phyloP scores from a whole-genome alignment of 2,113 vertebrate species.

The Pyxicephalus adspersus region DNA sequence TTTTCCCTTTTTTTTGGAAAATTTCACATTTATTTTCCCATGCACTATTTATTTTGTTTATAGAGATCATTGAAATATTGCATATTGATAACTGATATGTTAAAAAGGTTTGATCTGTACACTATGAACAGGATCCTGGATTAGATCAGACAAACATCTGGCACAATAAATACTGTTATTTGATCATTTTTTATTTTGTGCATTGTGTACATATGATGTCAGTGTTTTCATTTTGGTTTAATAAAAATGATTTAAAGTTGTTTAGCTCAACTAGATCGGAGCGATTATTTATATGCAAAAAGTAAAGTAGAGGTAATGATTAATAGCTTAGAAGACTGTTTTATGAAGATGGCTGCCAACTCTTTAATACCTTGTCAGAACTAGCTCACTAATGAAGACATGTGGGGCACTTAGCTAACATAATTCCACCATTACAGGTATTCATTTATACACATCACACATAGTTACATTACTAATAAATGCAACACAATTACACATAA shows the following conservation, averaged over 20 bases:
- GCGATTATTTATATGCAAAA: background rate
- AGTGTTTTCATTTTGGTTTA: slow-evolving; percentile 6
- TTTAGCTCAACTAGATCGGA: slow-evolving; percentile 8
- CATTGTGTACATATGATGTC: no score
- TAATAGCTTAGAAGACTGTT: slow-evolving; percentile 13
- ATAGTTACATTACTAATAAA: slow-evolving; percentile 34
- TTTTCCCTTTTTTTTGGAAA: no score
- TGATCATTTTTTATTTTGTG: no score
- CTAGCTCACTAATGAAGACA: slow-evolving; percentile 31
- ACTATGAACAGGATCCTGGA: no score
- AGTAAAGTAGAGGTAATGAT: slow-evolving; percentile 25
- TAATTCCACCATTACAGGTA: slow-evolving; percentile 26
- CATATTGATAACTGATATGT: no score
- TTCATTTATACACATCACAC: slow-evolving; percentile 27
- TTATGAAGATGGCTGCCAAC: slow-evolving; percentile 13
- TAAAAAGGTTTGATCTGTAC: no score
- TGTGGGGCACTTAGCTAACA: slow-evolving; percentile 42
- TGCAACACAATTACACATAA: slow-evolving; percentile 22
- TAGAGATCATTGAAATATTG: no score
- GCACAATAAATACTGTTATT: no score
- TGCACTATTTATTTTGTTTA: no score
- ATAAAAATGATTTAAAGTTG: background rate
- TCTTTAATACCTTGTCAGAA: slow-evolving; percentile 30
- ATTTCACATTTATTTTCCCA: no score
- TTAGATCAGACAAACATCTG: no score